Evolutionary conservation across 2,797 vertebrate genomes (phyloP).

Genomic region (Antennarius maculatus): DNA sequence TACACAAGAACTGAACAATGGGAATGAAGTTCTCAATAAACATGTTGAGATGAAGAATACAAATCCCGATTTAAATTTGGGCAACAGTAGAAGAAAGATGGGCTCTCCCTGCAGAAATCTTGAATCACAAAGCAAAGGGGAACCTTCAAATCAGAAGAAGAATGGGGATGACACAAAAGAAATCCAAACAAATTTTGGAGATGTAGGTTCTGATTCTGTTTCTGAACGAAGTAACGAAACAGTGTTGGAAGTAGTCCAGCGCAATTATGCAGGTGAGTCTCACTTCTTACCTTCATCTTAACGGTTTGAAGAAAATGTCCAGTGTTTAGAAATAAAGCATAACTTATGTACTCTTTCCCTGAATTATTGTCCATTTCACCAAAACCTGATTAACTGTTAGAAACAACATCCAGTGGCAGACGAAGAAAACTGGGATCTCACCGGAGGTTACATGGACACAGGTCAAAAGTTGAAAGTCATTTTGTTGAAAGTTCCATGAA

Average conservation of each 20-base stretch:
- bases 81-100: constrained; percentile 60
- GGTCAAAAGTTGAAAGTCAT: background rate
- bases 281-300: background rate
- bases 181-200: constrained; percentile 5
- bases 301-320: constrained; percentile 22
- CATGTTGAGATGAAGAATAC: constrained; percentile 22
- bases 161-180: constrained; percentile 29
- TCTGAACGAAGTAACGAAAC: constrained; percentile 19
- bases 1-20: constrained; percentile 2
- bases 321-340: constrained; percentile 14
- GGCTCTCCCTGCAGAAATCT: constrained; percentile 65
- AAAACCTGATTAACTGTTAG: constrained; percentile 23
- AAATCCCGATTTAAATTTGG: constrained; percentile 29
- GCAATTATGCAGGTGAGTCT: constrained; percentile 17
- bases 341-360: constrained; percentile 8
- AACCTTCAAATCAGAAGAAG: constrained; percentile 32
- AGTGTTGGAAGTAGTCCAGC: constrained; percentile 33
- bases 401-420: constrained; percentile 40
- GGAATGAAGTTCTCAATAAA: constrained; percentile 18
- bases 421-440: constrained; percentile 73
- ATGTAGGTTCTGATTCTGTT: background rate
- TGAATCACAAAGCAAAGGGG: constrained; percentile 25
- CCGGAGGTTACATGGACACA: constrained; percentile 48
- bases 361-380: constrained; percentile 16
- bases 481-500: constrained; percentile 51